Evolutionary conservation across 2,113 vertebrate genomes (phyloP).

Genomic region (Labeo catla): DNA sequence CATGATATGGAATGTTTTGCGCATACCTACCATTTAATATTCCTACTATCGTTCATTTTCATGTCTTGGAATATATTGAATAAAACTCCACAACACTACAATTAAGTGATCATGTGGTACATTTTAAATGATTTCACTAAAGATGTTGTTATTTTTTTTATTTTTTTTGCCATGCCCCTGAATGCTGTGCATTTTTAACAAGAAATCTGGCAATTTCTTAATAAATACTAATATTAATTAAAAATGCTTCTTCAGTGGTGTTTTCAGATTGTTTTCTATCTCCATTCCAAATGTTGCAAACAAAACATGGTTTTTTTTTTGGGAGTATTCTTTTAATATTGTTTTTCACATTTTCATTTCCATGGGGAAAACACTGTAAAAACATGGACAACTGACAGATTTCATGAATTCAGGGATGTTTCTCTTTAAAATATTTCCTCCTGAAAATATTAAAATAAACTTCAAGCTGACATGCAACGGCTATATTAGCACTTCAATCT

Average conservation of each 20-base stretch:
- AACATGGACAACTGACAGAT: background rate
- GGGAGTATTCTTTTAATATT: background rate
- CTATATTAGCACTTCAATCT: background rate
- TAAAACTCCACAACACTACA: background rate
- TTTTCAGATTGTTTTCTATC: background rate
- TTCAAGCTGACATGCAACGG: background rate
- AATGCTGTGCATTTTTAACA: background rate
- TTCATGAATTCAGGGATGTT: background rate
- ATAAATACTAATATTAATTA: background rate
- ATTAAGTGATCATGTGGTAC: background rate
- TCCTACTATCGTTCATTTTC: background rate
- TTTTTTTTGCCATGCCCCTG: background rate
- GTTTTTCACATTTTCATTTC: background rate
- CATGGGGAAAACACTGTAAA: background rate
- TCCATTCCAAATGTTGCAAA: background rate
- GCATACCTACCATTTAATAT: background rate
- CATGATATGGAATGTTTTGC: background rate
- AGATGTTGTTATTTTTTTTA: background rate
- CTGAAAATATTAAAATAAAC: background rate
- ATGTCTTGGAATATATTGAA: background rate
- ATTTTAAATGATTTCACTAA: background rate
- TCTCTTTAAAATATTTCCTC: background rate
- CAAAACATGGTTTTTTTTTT: background rate
- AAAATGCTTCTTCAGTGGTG: background rate
- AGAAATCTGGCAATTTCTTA: background rate